phyloP scores from a whole-genome alignment of 1,140 invertebrate species.

The Batillaria attramentaria region DNA sequence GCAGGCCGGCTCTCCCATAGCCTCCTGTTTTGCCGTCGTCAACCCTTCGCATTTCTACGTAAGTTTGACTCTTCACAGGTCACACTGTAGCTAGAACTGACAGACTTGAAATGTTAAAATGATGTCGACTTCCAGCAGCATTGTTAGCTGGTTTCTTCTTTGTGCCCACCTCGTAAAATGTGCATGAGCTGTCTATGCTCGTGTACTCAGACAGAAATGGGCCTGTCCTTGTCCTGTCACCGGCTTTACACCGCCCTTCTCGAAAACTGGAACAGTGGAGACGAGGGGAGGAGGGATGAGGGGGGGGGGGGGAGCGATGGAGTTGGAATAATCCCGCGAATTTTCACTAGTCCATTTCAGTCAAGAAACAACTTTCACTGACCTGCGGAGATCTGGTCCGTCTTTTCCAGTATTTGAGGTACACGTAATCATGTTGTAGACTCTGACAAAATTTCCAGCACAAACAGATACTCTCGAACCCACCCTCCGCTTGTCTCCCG shows the following conservation, averaged over 20 bases:
- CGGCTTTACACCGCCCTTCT: not conserved
- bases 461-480: too few relatives aligned
- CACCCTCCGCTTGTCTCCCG: too few relatives aligned
- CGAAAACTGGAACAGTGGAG: not conserved
- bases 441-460: too few relatives aligned
- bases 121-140: not conserved
- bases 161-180: not conserved
- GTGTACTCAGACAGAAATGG: not conserved
- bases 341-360: too few relatives aligned
- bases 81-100: not conserved
- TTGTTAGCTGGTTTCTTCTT: not conserved
- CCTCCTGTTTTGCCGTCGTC: constrained; percentile 6
- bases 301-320: too few relatives aligned
- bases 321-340: too few relatives aligned
- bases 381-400: too few relatives aligned
- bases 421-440: too few relatives aligned
- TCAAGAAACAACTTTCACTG: too few relatives aligned
- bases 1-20: not conserved
- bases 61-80: not conserved
- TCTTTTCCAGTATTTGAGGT: too few relatives aligned
- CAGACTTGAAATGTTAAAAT: too few relatives aligned
- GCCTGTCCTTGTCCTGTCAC: not conserved
- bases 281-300: too few relatives aligned
- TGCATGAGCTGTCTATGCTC: not conserved
- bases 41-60: constrained; percentile 29